Conservation (phyloP, 2,888 invertebrate genomes). For the Eubasilissa splendida region DNA sequence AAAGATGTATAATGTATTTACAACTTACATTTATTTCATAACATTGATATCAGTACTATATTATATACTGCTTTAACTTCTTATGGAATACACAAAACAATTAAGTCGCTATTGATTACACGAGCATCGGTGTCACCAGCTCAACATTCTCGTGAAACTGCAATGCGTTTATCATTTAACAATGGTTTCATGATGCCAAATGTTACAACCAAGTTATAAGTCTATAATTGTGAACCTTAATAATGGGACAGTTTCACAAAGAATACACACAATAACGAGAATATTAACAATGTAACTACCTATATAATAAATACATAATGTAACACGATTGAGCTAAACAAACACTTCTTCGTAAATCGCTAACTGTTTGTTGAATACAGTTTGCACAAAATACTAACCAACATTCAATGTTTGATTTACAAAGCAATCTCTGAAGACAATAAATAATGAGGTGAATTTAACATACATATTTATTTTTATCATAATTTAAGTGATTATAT, state of each 20-base stretch:
- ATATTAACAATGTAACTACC: constrained; percentile 34
- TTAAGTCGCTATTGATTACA: constrained; percentile 19
- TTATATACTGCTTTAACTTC: constrained; percentile 48
- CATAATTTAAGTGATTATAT: neutral
- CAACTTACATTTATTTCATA: constrained; percentile 55
- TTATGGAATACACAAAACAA: constrained; percentile 48
- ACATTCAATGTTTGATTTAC: constrained; percentile 13
- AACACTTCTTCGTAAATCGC: constrained; percentile 22
- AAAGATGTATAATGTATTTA: constrained; percentile 43
- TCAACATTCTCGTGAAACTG: constrained; percentile 1
- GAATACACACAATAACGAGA: constrained; percentile 34
- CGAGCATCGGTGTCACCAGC: neutral
- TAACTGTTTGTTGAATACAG: constrained; percentile 8
- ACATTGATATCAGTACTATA: constrained; percentile 53
- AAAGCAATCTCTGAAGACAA: constrained; percentile 4
- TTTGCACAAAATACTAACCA: constrained; percentile 6
- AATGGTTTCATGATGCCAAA: neutral
- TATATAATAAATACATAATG: constrained; percentile 26
- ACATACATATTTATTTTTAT: neutral
- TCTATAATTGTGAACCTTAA: constrained; percentile 25
- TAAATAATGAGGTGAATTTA: constrained; percentile 20
- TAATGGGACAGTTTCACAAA: constrained; percentile 19
- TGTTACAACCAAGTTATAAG: neutral
- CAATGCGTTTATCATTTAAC: neutral
- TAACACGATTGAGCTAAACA: constrained; percentile 33